Base-by-base conservation (phyloP, 2,888 invertebrate species). In the Entomobrya proxima region DNA sequence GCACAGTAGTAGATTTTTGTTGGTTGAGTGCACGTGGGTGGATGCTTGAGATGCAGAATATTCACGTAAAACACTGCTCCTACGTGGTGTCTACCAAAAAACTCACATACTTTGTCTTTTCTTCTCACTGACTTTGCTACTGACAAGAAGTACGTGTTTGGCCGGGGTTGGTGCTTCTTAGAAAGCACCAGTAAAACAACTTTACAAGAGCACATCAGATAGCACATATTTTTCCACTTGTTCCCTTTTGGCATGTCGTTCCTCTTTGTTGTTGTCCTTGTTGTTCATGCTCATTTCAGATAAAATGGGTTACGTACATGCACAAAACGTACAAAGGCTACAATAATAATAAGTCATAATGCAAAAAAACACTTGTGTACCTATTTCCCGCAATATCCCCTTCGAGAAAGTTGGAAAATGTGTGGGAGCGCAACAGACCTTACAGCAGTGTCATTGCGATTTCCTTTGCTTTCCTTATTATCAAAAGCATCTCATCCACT, bases 341-440 rank as follows among this genome's bases (percentile, higher is more conserved):
- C n/a, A n/a, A n/a, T n/a, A n/a, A n/a, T n/a, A n/a, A n/a, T n/a
- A n/a, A n/a, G n/a, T n/a, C n/a, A n/a, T n/a, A n/a, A n/a, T n/a
- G n/a, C n/a, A n/a, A n/a, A n/a, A n/a, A n/a, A n/a, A n/a, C n/a
- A n/a, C n/a, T n/a, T n/a, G n/a, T n/a, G n/a, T n/a, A n/a, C n/a
- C n/a, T n/a, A n/a, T n/a, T n/a, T n/a, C n/a, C n/a, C n/a, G n/a
- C n/a, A n/a, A n/a, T n/a, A n/a, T n/a, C n/a, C n/a, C n/a, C n/a
- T n/a, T n/a, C n/a, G n/a, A n/a, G n/a, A n/a, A n/a, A n/a, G n/a
- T n/a, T n/a, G n/a, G n/a, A n/a, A n/a, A n/a, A n/a, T n/a, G n/a
- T n/a, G n/a, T n/a, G n/a, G n/a, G n/a, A n/a, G n/a, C 32, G n/a
- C 27, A 64, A 64, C 64, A 32, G 64, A 64, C 64, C 64, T 64